These are phyloP conservation scores for Sclerodermus sp. DNA, from an alignment of 2,888 invertebrate species.

Conservation along the genomic window DNA sequence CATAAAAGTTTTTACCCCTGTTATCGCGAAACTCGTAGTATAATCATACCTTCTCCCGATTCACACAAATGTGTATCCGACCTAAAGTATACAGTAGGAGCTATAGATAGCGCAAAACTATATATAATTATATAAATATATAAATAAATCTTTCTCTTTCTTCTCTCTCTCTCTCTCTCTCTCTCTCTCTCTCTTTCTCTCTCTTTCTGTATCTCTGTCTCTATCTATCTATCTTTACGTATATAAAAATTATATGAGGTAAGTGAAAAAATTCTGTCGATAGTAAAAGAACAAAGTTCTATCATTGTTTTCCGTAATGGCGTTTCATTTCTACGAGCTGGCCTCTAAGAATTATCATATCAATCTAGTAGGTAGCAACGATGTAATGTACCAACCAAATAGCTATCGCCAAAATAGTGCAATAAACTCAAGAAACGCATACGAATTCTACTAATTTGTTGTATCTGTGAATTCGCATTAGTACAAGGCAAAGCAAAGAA, in stretches of 20 bases:
- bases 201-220: too few species aligned
- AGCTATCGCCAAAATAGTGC: too few species aligned
- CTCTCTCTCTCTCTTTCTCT: too few species aligned
- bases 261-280: background rate
- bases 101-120: background rate
- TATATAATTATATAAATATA: background rate
- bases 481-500: too few species aligned
- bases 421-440: too few species aligned
- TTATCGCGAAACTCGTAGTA: constrained; percentile 15
- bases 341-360: constrained; percentile 30
- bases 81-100: constrained; percentile 11
- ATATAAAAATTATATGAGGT: constrained; percentile 6
- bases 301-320: constrained; percentile 11
- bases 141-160: background rate
- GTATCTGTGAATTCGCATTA: too few species aligned
- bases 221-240: too few species aligned
- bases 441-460: too few species aligned
- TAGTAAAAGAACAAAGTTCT: constrained; percentile 1
- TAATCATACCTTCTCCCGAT: constrained; percentile 6
- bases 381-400: too few species aligned
- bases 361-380: too few species aligned
- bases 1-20: constrained; percentile 21
- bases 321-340: constrained; percentile 36
- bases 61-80: constrained; percentile 13
- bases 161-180: too few species aligned